Evolutionary conservation across 2,113 vertebrate genomes (phyloP), one percentile per base, ranked within the genome.

Genomic region (Myocastor coypus): DNA sequence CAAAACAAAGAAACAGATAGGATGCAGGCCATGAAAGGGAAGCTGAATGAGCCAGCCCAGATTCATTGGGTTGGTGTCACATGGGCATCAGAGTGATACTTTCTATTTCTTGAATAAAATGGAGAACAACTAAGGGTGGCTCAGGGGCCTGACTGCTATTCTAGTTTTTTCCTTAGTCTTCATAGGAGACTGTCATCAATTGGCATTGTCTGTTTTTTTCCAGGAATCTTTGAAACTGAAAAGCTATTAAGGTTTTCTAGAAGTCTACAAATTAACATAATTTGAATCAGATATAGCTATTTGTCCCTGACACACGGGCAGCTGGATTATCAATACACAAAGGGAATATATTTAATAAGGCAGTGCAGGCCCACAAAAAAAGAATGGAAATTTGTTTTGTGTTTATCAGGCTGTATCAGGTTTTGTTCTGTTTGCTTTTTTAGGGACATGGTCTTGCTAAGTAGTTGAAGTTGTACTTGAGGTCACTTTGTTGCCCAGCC

Each of bases 251-350:
- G 84, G 30, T 28, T 77, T 95, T 61, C 77, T 75, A 77, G 86
- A 78, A 94, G 28, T 42, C 83, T 83, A 59, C 89, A 93, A 91
- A 68, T 81, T 19, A 68, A 80, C 42, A 30, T 5, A n/a, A 63
- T 83, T 34, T 71, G 75, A 61, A 50, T n/a, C 40, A 86, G 78
- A 92, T 86, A 22, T 34, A 89, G 17, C 66, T 77, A 69, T 52
- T 59, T 17, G 2, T 63, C 32, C 20, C 28, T 3, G 28, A 57
- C 61, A 24, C 24, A 89, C 30, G 42, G 83, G 61, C 82, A 91
- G 30, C 61, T 91, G 52, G 69, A 80, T 80, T 87, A 92, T 50
- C 73, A 92, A 19, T 34, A 85, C 14, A 68, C 68, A 95, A 92
- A 94, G 86, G 19, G 20, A 14, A 6, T 86, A 30, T 85, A 80